Evolutionary conservation across 2,888 invertebrate species (phyloP).

Genomic region (Heterodera filipjevi): DNA sequence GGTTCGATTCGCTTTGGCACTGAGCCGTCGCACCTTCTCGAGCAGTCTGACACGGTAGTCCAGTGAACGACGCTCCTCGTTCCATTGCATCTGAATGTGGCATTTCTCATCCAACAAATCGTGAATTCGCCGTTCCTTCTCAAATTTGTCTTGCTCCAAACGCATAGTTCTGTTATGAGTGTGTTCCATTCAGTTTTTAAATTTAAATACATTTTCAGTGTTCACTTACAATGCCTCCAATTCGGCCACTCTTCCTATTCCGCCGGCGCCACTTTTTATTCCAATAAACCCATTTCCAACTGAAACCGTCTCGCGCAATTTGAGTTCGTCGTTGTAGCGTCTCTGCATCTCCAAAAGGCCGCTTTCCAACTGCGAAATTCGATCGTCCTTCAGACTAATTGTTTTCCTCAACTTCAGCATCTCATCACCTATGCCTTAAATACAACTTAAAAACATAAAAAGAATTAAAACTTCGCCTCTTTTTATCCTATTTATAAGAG

Average conservation of each 20-base stretch:
- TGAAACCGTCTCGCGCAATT: constrained; percentile 1
- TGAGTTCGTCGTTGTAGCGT: constrained; percentile 34
- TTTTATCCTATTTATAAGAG: too few relatives aligned
- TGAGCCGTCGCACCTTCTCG: constrained; percentile 6
- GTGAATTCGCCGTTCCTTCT: constrained; percentile 45
- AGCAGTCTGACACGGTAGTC: constrained; percentile 39
- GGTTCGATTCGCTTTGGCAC: too few relatives aligned
- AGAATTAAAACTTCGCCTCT: too few relatives aligned
- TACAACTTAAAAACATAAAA: constrained; percentile 5
- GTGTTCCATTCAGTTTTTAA: constrained; percentile 27
- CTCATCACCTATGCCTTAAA: constrained; percentile 38
- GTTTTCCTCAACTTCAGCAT: constrained; percentile 50
- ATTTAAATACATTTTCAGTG: not conserved
- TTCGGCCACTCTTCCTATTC: not conserved
- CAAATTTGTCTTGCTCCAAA: constrained; percentile 42
- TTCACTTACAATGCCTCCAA: not conserved
- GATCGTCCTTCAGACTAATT: constrained; percentile 55
- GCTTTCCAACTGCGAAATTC: constrained; percentile 56
- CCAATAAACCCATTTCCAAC: not conserved
- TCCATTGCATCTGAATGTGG: constrained; percentile 46
- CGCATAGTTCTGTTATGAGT: constrained; percentile 22
- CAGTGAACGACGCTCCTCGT: constrained; percentile 46
- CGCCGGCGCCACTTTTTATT: not conserved
- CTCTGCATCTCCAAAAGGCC: constrained; percentile 52
- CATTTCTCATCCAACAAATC: constrained; percentile 48